A percentile compares a stretch with the other conserved stretches of the same genome.
Evolutionary conservation across 1,140 invertebrate genomes (phyloP).

Genomic region (Agrypnia vestita): DNA sequence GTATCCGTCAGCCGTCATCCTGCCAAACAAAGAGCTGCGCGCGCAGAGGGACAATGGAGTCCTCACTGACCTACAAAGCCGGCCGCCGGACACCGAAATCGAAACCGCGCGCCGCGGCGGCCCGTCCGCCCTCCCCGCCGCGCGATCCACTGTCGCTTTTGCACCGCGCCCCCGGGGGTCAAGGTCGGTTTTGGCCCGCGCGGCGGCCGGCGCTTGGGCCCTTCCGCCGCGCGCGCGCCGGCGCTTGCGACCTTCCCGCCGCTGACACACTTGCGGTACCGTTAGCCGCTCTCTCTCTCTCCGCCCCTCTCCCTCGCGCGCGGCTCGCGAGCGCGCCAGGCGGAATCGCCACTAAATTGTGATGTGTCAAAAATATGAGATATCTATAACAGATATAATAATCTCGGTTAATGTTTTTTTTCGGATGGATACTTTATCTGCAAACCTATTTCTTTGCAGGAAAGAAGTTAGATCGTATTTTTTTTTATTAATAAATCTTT

Average conservation of each 20-base stretch:
- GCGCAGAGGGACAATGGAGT: background rate
- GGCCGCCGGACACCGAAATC: conserved; percentile 7
- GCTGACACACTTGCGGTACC: conserved; percentile 58
- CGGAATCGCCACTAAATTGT: no score
- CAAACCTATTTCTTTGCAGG: no score
- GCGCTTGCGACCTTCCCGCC: conserved; percentile 57
- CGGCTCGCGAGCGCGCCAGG: background rate
- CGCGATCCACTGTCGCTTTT: conserved; percentile 49
- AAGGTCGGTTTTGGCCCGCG: conserved; percentile 59
- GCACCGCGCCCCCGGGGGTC: conserved; percentile 41
- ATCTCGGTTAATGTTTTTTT: no score
- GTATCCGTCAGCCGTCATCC: background rate
- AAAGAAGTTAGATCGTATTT: no score
- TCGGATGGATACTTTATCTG: no score
- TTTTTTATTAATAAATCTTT: no score
- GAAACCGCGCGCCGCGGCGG: conserved; percentile 39
- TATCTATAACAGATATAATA: no score
- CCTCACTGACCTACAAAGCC: conserved; percentile 54
- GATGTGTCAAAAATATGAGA: no score
- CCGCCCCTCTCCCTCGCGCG: background rate
- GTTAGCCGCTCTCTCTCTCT: conserved; percentile 52
- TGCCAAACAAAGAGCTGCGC: background rate
- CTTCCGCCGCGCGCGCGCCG: conserved; percentile 44
- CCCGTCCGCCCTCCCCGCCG: conserved; percentile 37
- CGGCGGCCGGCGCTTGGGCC: conserved; percentile 40